Conservation (phyloP, 2,797 vertebrate species). For the Danio jaintianensis region DNA sequence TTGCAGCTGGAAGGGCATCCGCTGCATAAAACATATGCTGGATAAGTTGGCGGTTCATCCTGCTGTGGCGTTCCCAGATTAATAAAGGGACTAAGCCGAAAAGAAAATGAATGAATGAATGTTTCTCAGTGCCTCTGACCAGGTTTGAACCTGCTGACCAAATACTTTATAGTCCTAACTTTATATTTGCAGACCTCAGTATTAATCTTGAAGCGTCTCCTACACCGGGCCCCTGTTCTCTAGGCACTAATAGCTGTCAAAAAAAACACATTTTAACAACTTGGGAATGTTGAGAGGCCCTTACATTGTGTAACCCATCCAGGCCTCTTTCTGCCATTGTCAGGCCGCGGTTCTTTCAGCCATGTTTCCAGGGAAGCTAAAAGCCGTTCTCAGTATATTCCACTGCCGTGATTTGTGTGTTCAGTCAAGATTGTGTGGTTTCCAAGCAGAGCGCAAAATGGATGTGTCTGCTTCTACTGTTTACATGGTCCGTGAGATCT, state of each 20-base stretch:
- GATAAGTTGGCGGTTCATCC: too few relatives aligned
- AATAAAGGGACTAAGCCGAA: too few relatives aligned
- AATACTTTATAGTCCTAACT: conserved; percentile 8
- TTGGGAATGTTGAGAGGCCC: conserved; percentile 58
- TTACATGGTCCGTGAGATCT: conserved; percentile 49
- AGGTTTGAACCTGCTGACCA: not conserved
- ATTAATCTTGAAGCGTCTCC: conserved; percentile 42
- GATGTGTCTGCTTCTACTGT: conserved; percentile 54
- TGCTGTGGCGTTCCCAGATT: too few relatives aligned
- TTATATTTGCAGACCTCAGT: not conserved
- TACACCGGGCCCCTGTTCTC: conserved; percentile 54
- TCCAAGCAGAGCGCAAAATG: conserved; percentile 48
- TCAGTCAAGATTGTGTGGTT: conserved; percentile 48
- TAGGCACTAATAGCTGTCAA: conserved; percentile 59
- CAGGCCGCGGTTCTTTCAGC: conserved; percentile 68
- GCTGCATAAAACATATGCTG: too few relatives aligned
- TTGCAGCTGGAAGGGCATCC: too few relatives aligned
- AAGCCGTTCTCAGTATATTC: conserved; percentile 3
- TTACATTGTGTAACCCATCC: conserved; percentile 67
- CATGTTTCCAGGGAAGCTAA: conserved; percentile 61
- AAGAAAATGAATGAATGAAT: too few relatives aligned
- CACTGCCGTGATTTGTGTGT: conserved; percentile 56
- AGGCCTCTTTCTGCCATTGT: conserved; percentile 66
- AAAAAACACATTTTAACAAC: conserved; percentile 75
- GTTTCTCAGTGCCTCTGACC: not conserved